Base-by-base conservation (phyloP, 2,888 invertebrate genomes). In the Crossocerus cetratus region DNA sequence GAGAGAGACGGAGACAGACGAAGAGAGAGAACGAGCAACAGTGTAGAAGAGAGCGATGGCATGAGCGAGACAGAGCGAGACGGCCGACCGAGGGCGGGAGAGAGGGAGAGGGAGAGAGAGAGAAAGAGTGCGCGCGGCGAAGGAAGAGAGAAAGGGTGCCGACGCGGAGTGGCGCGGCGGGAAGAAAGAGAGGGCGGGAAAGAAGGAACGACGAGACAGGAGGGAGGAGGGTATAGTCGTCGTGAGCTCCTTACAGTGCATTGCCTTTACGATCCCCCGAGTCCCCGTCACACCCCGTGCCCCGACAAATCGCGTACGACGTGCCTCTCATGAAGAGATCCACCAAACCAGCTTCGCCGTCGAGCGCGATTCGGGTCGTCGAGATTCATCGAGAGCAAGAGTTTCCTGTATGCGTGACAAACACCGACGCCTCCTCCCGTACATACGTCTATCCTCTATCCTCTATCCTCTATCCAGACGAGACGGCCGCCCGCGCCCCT, bases 181-280 rank as follows among this genome's bases (percentile, higher is more conserved):
- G 62, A 74, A 77, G 71, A 65, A 59, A 72, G 74, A 71, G 64
- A 62, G 64, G 62, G 64, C 53, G 56, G 58, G 63, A 21, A 59
- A 54, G 72, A 54, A n/a, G 63, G 54, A 55, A 49, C n/a, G 49
- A 49, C 32, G 49, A 72, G 73, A 73, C 73, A 73, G 72, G 74
- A 64, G 75, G 78, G 71, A 76, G 77, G 79, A 81, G 78, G 80
- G 82, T 84, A 81, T 75, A 82, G 84, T 84, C 83, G 82, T 86
- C 85, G 87, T 89, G 89, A 88, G 89, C 89, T 89, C 89, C 89
- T 89, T 89, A 89, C 88, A 89, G 89, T 90, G 88, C 89, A 90
- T 90, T 90, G 89, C 86, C 89, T 89, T 87, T 87, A 86, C 86
- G 83, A 85, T 86, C 84, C 88, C 85, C 87, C 81, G 73, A 77